These are phyloP conservation scores for Rhinopomastus cyanomelas DNA, from an alignment of 2,113 vertebrate species.

Conservation along the genomic window DNA sequence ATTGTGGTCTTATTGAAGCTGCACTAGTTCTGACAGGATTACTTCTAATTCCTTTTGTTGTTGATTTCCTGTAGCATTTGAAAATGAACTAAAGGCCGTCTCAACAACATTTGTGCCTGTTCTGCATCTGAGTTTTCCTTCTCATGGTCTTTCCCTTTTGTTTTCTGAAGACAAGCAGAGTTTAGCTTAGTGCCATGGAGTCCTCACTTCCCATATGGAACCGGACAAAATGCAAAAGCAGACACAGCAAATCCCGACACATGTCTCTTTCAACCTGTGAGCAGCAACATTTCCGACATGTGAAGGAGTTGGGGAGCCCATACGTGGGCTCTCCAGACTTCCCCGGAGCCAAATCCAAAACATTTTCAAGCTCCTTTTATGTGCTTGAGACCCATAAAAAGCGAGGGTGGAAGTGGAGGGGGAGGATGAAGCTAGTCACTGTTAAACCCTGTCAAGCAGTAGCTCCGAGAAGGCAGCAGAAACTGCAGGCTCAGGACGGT, in stretches of 20 bases:
- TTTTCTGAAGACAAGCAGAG: not conserved
- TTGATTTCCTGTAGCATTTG: not conserved
- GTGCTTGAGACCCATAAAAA: rapidly evolving
- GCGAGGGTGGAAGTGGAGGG: not conserved
- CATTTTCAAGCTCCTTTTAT: not conserved
- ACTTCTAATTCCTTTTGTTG: constrained; percentile 5
- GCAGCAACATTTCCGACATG: rapidly evolving
- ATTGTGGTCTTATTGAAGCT: constrained; percentile 20
- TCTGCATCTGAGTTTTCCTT: not conserved
- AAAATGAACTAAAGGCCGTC: not conserved
- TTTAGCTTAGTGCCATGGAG: not conserved
- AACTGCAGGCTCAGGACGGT: not conserved
- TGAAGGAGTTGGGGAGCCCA: not conserved
- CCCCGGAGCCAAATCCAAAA: not conserved
- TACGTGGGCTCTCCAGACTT: not conserved
- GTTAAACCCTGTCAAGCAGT: not conserved
- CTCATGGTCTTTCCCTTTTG: not conserved
- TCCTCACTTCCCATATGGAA: not conserved
- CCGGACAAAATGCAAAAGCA: not conserved
- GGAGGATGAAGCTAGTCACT: not conserved
- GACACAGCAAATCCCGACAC: not conserved
- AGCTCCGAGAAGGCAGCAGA: not conserved
- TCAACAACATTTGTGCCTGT: not conserved
- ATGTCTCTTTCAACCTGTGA: not conserved
- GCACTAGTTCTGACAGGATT: constrained; percentile 11